Conservation (phyloP, 2,888 invertebrate species). For the Drosophila monieri region DNA sequence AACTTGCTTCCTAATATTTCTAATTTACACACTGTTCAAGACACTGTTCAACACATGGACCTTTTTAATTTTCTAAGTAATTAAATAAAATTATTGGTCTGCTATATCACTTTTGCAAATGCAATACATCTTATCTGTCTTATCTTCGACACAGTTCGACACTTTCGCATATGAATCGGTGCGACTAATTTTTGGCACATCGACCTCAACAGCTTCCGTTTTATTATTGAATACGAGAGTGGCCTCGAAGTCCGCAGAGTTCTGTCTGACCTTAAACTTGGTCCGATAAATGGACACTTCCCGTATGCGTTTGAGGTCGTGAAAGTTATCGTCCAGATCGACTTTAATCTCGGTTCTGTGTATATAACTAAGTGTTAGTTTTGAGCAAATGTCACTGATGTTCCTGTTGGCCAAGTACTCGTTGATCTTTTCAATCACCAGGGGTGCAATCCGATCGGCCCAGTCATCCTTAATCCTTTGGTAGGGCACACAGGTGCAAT, state of each 20-base stretch:
- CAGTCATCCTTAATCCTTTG: slow-evolving; percentile 36
- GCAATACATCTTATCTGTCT: slow-evolving; percentile 62
- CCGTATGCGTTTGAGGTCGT: neutral
- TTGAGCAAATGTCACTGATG: slow-evolving; percentile 49
- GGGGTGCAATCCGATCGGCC: slow-evolving; percentile 44
- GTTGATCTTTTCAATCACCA: slow-evolving; percentile 53
- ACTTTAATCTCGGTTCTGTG: slow-evolving; percentile 54
- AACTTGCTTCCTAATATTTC: no score
- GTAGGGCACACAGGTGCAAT: slow-evolving; percentile 87
- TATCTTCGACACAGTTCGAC: slow-evolving; percentile 84
- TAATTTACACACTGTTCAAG: no score
- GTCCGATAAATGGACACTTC: slow-evolving; percentile 75
- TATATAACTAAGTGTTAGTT: slow-evolving; percentile 49
- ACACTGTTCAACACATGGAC: no score
- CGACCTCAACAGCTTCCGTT: slow-evolving; percentile 82
- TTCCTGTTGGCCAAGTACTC: slow-evolving; percentile 52
- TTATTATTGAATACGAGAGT: slow-evolving; percentile 84
- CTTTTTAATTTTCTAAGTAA: neutral
- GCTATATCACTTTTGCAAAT: slow-evolving; percentile 47
- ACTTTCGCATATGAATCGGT: slow-evolving; percentile 84
- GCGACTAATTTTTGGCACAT: slow-evolving; percentile 86
- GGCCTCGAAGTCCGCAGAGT: slow-evolving; percentile 88
- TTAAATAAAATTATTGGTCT: neutral
- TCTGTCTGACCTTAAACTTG: slow-evolving; percentile 87
- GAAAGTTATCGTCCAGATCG: slow-evolving; percentile 22